A percentile compares a stretch with the other conserved stretches of the same genome.
Evolutionary conservation across 2,888 invertebrate species (phyloP).

Genomic region (Drosophila neoperkinsi): DNA sequence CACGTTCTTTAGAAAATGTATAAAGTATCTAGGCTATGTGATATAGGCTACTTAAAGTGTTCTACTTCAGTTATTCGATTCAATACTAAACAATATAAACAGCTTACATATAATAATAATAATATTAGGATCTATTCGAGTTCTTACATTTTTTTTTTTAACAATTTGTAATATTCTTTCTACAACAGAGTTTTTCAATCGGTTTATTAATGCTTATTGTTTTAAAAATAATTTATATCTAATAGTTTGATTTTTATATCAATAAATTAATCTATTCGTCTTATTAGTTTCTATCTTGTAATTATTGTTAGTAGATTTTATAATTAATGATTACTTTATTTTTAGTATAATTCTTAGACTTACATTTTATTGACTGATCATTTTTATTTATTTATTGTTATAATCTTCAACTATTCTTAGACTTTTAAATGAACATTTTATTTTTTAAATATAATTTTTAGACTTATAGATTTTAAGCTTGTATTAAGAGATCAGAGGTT

Average conservation of each 20-base stretch:
- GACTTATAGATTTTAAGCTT: not conserved
- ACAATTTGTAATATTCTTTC: no score
- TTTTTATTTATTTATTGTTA: not conserved
- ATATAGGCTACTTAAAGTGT: not conserved
- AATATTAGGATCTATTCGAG: not conserved
- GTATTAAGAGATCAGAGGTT: not conserved
- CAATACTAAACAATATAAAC: not conserved
- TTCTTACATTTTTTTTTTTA: no score
- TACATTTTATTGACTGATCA: rapidly evolving
- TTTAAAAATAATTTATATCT: not conserved
- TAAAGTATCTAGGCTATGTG: conserved; percentile 17
- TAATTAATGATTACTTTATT: not conserved
- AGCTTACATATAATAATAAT: not conserved
- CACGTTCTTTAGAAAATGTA: conserved; percentile 1
- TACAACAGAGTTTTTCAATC: not conserved
- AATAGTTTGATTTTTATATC: not conserved
- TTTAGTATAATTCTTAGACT: not conserved
- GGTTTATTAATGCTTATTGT: not conserved
- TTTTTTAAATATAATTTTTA: not conserved
- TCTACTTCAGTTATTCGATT: conserved; percentile 6
- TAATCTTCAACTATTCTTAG: not conserved
- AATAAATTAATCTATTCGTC: not conserved
- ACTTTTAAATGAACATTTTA: not conserved
- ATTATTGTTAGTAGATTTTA: not conserved
- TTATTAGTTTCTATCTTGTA: not conserved